Evolutionary conservation across 2,113 vertebrate genomes (phyloP), one percentile per base, ranked within the genome.

Genomic region (Ornithorhynchus anatinus): DNA sequence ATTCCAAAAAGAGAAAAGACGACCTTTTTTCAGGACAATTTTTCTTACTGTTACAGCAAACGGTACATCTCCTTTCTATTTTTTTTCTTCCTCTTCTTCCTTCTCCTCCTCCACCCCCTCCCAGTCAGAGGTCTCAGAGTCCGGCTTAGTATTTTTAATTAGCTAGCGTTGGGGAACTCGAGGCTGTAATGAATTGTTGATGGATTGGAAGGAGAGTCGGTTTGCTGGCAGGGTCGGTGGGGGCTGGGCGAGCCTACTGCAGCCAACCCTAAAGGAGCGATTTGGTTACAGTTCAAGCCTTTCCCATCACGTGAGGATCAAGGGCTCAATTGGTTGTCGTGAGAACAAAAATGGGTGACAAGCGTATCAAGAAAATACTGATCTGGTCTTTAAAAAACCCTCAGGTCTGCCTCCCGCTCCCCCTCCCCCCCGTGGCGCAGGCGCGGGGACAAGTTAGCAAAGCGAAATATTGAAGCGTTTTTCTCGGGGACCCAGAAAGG

Each of bases 131-230:
- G 88, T 84, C 87, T 81, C 66, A 40, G 84, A 82, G 84, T 84
- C 86, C 86, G 89, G 90, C 87, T 91, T 87, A 84, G 90, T 89
- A 88, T 91, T 94, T 94, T 92, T 93, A 94, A 93, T 94, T 92
- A 93, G 92, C 91, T 89, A 87, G 90, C 86, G 88, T 89, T 91
- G 87, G 87, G 86, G 90, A 90, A 89, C 91, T 92, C 91, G 92
- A 92, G 89, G 87, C 92, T 84, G 87, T 92, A 93, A 94, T 94
- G 93, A 93, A 93, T 93, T 91, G 91, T 86, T 90, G 89, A 89
- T 88, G 87, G 89, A 89, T 91, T 84, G 86, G 80, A 86, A 82
- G 75, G 78, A 80, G 85, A 82, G 88, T 78, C 59, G 86, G 84
- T 84, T 82, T 84, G 84, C 89, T 84, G 84, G 83, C 88, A 87